Conservation (phyloP, 2,888 invertebrate genomes). For the Yponomeuta malinellus region DNA sequence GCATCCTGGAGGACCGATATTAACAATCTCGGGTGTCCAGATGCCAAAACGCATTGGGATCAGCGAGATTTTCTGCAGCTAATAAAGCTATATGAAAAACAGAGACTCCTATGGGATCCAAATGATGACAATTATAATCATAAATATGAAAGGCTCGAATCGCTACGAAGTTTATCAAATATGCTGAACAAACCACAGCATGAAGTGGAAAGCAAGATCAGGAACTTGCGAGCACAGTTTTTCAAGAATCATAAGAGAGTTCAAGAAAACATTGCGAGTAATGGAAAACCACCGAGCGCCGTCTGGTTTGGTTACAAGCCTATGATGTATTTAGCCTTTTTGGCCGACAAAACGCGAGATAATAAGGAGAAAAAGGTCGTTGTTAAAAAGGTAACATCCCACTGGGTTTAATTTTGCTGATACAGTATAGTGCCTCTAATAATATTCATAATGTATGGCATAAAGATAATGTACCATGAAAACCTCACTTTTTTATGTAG, state of each 20-base stretch:
- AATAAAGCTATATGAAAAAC: not conserved
- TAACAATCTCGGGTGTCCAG: not conserved
- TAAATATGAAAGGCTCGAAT: not conserved
- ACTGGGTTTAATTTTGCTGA: no score
- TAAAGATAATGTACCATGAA: no score
- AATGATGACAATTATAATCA: not conserved
- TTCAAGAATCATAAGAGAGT: constrained; percentile 1
- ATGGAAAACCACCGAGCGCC: not conserved
- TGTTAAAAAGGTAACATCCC: not conserved
- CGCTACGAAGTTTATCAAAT: not conserved
- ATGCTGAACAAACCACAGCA: not conserved
- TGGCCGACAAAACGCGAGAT: not conserved
- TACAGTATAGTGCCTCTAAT: not conserved
- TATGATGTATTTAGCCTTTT: not conserved
- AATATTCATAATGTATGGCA: no score
- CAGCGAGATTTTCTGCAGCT: constrained; percentile 1
- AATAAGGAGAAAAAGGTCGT: not conserved
- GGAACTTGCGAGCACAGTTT: not conserved
- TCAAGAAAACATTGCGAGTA: not conserved
- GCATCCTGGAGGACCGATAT: not conserved
- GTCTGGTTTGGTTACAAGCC: not conserved
- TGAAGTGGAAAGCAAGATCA: constrained; percentile 11
- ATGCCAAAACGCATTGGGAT: constrained; percentile 2
- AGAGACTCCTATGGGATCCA: constrained; percentile 2
- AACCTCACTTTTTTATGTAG: no score